A percentile compares a stretch with the other conserved stretches of the same genome.
Conservation (phyloP, 2,888 invertebrate genomes). For the Seira ritae region DNA sequence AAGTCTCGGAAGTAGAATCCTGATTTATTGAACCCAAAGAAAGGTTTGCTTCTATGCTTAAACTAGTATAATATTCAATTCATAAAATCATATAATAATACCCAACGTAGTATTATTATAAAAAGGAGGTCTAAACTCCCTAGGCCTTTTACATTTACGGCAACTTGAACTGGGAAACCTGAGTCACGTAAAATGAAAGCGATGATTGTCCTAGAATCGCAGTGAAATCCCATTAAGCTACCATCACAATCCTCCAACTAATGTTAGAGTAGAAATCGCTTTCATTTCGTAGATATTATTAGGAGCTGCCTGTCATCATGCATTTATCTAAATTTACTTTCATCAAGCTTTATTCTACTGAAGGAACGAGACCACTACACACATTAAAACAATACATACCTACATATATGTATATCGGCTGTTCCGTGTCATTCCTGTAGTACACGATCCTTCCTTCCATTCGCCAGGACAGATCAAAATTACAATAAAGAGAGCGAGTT, state of each 20-base stretch:
- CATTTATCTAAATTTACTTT: background rate
- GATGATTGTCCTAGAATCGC: conserved; percentile 1
- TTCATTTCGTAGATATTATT: conserved; percentile 7
- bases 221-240: background rate
- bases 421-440: background rate
- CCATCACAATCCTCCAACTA: background rate
- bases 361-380: too few relatives aligned
- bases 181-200: background rate
- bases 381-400: too few relatives aligned
- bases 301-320: background rate
- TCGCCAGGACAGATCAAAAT: too few relatives aligned
- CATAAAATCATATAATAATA: too few relatives aligned
- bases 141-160: background rate
- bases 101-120: too few relatives aligned
- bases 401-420: background rate
- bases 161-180: background rate
- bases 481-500: conserved; percentile 8
- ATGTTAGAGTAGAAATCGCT: background rate
- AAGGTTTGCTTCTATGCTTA: too few relatives aligned
- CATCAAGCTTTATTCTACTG: background rate
- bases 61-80: too few relatives aligned
- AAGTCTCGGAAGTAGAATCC: too few relatives aligned
- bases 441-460: background rate
- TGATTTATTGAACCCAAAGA: too few relatives aligned
- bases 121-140: too few relatives aligned